Evolutionary conservation across 2,888 invertebrate genomes (phyloP).

Genomic region (Cryptus viduatorius): DNA sequence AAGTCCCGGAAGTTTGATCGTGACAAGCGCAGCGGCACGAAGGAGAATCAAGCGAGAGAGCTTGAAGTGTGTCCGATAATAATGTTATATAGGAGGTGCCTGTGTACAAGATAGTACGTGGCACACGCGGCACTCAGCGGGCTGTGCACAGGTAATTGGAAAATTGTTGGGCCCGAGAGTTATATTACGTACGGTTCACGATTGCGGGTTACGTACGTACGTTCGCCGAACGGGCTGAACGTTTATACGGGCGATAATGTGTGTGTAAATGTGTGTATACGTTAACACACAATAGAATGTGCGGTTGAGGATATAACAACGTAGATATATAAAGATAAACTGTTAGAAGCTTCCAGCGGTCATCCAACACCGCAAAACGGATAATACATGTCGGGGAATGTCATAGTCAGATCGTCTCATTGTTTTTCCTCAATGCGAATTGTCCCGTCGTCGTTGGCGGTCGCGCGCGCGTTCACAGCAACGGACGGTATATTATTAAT

Average conservation of each 20-base stretch:
- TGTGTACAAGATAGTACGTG: conserved; percentile 31
- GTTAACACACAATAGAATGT: conserved; percentile 11
- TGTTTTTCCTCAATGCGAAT: conserved; percentile 65
- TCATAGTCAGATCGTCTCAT: conserved; percentile 56
- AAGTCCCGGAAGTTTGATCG: conserved; percentile 59
- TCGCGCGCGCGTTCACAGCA: conserved; percentile 19
- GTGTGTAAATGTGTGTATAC: conserved; percentile 1
- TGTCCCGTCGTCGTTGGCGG: conserved; percentile 35
- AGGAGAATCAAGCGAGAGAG: conserved; percentile 41
- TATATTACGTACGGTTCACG: conserved; percentile 26
- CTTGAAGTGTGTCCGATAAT: conserved; percentile 50
- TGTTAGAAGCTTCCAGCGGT: conserved; percentile 40
- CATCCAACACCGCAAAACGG: conserved; percentile 20
- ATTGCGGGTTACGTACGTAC: conserved; percentile 40
- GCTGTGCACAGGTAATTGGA: conserved; percentile 60
- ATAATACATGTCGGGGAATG: conserved; percentile 34
- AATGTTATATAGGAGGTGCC: conserved; percentile 30
- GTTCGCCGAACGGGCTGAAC: conserved; percentile 41
- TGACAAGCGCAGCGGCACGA: conserved; percentile 43
- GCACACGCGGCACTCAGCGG: conserved; percentile 49
- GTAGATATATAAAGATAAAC: conserved; percentile 3
- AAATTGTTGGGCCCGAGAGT: conserved; percentile 54
- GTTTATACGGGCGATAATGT: conserved; percentile 31
- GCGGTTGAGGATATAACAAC: not conserved
- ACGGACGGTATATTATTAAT: conserved; percentile 74